Base-by-base conservation (phyloP, 2,888 invertebrate species). In the Nemapogon koenigi region DNA sequence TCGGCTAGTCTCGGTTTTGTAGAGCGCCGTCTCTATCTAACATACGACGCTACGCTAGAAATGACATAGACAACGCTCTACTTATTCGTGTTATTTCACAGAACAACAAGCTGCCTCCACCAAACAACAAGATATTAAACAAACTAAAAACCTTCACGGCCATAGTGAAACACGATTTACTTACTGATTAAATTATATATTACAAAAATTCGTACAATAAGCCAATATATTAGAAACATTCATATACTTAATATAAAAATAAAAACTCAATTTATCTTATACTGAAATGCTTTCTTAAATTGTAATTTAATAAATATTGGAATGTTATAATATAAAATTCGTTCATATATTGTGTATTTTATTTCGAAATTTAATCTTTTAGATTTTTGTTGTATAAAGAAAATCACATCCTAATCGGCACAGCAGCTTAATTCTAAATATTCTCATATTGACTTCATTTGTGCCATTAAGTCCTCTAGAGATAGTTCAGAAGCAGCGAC, bases 391-490 rank as follows among this genome's bases (percentile, higher is more conserved):
- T 22, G 22, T 27, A 38, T 13, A 54, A n/a, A n/a, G n/a, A n/a
- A n/a, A n/a, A n/a, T n/a, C n/a, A n/a, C n/a, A n/a, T n/a, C n/a
- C n/a, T n/a, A n/a, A n/a, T n/a, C n/a, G n/a, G n/a, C n/a, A n/a
- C n/a, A n/a, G n/a, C n/a, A n/a, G n/a, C n/a, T n/a, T n/a, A n/a
- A n/a, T n/a, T n/a, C n/a, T n/a, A n/a, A n/a, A n/a, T n/a, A n/a
- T n/a, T n/a, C n/a, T 85, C 83, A 95, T 62, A 95, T 87, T 14
- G 87, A 82, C 75, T 95, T 94, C 91, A 97, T 90, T 69, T 93
- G 88, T 43, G 88, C 89, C 92, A 95, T 95, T 43, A 97, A 81
- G 38, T 96, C 94, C 41, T 96, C 96, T 37, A 97, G 80, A 45
- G 88, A 90, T 2, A 85, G 66, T 41, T 83, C 86, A 0, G 75